Conservation (phyloP, 2,888 invertebrate species). For the Acronicta aceris region DNA sequence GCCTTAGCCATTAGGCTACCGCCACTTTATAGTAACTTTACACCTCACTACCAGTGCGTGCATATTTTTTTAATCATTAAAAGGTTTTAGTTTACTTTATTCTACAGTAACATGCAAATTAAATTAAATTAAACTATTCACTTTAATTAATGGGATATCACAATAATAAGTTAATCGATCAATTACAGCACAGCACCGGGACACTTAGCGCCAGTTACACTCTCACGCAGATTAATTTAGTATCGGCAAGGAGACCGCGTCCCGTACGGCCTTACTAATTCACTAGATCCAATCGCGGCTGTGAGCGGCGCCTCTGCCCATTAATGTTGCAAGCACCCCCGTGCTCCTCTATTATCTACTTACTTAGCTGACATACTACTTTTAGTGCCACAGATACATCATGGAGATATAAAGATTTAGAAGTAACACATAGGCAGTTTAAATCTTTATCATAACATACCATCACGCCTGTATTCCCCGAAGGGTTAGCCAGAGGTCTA, state of each 20-base stretch:
- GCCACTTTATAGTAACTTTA: background rate
- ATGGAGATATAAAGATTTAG: background rate
- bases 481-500: no score
- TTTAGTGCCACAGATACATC: constrained; percentile 7
- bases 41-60: no score
- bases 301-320: constrained; percentile 67
- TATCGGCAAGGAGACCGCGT: constrained; percentile 54
- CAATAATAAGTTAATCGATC: constrained; percentile 49
- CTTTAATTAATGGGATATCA: constrained; percentile 21
- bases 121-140: constrained; percentile 1
- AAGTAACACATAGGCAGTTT: background rate
- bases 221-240: constrained; percentile 68
- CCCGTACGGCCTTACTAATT: constrained; percentile 71
- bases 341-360: constrained; percentile 62
- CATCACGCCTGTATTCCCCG: no score
- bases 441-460: no score
- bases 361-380: constrained; percentile 43
- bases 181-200: constrained; percentile 54
- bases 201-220: constrained; percentile 57
- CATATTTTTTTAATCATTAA: no score
- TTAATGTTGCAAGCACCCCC: constrained; percentile 73
- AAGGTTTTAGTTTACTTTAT: no score
- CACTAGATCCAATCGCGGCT: constrained; percentile 71
- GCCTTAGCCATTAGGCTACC: no score
- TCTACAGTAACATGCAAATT: background rate